Percentiles rank a stretch among this genome's conserved stretches.
Evolutionary conservation across 1,140 invertebrate genomes (phyloP).

Genomic region (Caenorhabditis remanei): DNA sequence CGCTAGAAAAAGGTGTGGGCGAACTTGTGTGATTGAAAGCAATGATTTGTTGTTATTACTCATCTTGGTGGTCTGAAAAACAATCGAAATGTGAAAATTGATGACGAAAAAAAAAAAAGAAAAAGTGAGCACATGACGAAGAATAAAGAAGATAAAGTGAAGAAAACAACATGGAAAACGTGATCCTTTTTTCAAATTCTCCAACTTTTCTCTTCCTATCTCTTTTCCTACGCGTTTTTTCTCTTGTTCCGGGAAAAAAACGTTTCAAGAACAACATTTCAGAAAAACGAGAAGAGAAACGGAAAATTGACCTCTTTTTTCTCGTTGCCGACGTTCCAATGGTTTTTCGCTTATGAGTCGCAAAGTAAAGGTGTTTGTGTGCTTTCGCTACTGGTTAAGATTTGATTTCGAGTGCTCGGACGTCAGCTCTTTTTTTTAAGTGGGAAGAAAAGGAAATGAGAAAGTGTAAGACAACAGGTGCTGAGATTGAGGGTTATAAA

Average conservation of each 20-base stretch:
- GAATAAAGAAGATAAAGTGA: slow-evolving; percentile 25
- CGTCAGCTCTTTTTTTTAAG: slow-evolving; percentile 38
- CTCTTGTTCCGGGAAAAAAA: not conserved
- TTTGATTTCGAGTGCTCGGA: slow-evolving; percentile 43
- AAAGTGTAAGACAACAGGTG: slow-evolving; percentile 38
- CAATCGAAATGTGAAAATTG: not conserved
- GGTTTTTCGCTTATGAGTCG: not conserved
- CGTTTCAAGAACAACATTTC: slow-evolving; percentile 14
- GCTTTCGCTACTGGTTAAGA: slow-evolving; percentile 45
- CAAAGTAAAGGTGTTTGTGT: slow-evolving; percentile 30
- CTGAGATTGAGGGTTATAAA: not conserved
- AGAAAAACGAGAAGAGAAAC: slow-evolving; percentile 12
- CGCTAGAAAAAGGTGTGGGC: slow-evolving; percentile 60
- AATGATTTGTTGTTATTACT: not conserved
- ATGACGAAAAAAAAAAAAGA: not conserved
- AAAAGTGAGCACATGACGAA: slow-evolving; percentile 11
- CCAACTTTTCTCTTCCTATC: slow-evolving; percentile 1
- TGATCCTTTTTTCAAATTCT: slow-evolving; percentile 33
- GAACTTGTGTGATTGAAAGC: slow-evolving; percentile 59
- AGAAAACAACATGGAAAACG: slow-evolving; percentile 49
- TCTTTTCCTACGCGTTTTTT: slow-evolving; percentile 33
- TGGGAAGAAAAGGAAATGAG: not conserved
- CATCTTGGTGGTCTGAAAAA: not conserved
- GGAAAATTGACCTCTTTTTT: slow-evolving; percentile 31
- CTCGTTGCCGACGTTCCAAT: slow-evolving; percentile 4